These are phyloP conservation scores for Eublepharis macularius DNA, from an alignment of 2,113 vertebrate species.

Conservation along the genomic window DNA sequence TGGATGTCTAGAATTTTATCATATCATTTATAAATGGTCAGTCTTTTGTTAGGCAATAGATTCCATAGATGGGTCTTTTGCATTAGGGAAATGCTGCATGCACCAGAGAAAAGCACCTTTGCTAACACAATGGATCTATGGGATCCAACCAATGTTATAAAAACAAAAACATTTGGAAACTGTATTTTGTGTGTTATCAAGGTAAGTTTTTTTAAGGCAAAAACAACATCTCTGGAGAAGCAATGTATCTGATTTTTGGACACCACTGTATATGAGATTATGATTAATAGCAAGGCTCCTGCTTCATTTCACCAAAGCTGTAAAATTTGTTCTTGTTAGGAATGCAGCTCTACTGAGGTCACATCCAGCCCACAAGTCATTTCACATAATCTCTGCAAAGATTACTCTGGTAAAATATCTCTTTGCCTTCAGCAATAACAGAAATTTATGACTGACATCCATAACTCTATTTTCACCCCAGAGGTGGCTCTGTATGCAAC, in stretches of 20 bases:
- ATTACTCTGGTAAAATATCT: conserved; percentile 41
- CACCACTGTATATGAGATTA: neutral
- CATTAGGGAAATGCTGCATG: too few relatives aligned
- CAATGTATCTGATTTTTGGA: conserved; percentile 16
- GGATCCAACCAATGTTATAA: neutral
- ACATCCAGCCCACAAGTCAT: conserved; percentile 27
- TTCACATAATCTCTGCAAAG: conserved; percentile 34
- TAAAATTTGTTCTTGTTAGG: conserved; percentile 45
- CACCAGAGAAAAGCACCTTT: too few relatives aligned
- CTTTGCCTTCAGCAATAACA: conserved; percentile 25
- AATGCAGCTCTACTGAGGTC: conserved; percentile 12
- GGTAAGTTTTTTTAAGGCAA: conserved; percentile 29
- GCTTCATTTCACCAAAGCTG: conserved; percentile 40
- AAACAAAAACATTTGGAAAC: conserved; percentile 14
- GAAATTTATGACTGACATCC: neutral
- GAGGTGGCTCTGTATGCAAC: neutral
- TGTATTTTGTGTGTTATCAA: neutral
- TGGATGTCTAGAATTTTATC: neutral
- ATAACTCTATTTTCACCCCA: conserved; percentile 1
- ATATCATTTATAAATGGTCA: conserved; percentile 4
- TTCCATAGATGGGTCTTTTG: too few relatives aligned
- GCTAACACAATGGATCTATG: too few relatives aligned
- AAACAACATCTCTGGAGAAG: conserved; percentile 11
- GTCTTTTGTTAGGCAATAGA: neutral
- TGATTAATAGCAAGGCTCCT: conserved; percentile 51